phyloP scores from a whole-genome alignment of 2,888 invertebrate species.

The Zhuqinia jingwanae region DNA sequence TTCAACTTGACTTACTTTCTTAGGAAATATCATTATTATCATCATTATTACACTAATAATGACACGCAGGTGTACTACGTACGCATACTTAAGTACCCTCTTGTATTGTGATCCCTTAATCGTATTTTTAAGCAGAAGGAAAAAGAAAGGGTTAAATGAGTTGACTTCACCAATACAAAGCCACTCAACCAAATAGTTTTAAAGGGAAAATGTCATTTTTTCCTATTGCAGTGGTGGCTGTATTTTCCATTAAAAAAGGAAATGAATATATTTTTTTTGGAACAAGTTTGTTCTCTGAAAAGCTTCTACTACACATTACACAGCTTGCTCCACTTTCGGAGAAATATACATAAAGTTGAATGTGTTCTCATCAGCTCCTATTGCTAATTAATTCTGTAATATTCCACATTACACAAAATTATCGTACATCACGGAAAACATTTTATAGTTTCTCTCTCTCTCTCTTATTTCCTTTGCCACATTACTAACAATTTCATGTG shows the following conservation, averaged over 20 bases:
- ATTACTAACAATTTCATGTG: conserved; percentile 8
- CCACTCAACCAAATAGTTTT: background rate
- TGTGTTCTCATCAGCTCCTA: background rate
- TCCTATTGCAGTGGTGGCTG: background rate
- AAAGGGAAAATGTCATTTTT: background rate
- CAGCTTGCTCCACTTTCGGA: background rate
- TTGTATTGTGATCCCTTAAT: too few species aligned
- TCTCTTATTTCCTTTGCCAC: background rate
- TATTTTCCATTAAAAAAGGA: too few species aligned
- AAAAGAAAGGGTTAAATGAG: background rate
- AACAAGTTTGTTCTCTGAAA: too few species aligned
- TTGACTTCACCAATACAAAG: background rate
- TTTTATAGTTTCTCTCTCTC: background rate
- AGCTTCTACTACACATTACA: too few species aligned
- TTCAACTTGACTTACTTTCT: background rate
- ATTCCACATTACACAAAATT: background rate
- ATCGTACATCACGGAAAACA: background rate
- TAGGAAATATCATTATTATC: background rate
- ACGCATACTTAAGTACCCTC: background rate
- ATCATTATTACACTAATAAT: background rate
- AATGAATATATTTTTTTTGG: too few species aligned
- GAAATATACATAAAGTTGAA: conserved; percentile 29
- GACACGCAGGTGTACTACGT: background rate
- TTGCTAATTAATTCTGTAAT: conserved; percentile 21
- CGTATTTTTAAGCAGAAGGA: too few species aligned